Evolutionary conservation across 2,797 vertebrate genomes (phyloP), one percentile per base, ranked within the genome.

Genomic region (Phrynocephalus guinanensis): DNA sequence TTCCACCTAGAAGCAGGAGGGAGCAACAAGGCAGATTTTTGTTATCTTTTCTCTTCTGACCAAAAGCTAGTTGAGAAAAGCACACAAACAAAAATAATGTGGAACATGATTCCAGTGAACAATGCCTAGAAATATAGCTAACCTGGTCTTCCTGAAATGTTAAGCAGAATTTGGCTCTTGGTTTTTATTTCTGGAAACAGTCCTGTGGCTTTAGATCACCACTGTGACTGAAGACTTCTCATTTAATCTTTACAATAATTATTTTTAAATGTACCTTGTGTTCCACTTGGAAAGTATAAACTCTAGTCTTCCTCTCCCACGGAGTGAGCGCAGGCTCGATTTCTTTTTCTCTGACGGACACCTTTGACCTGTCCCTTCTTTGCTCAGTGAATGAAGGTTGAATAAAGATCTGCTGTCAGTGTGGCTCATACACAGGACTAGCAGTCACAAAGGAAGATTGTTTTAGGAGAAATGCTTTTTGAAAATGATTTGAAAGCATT

Each of bases 211-310:
- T 84, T 82, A 75, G 89, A 63, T 24, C 0, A 0, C 79, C 1
- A 0, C 84, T 52, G 0, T 0, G 8, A 88, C 4, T 60, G 22
- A 63, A 15, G 18, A 28, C 44, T 68, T 82, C 66, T 70, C 70
- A 44, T 44, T 9, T 70, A 10, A 82, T 20, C 38, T 70, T 82
- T 68, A 77, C 79, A 80, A 38, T 60, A 70, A n/a, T n/a, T 89
- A 90, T 90, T 87, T 44, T 92, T 92, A 92, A 90, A 88, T 91
- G 84, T 76, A 77, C 3, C 91, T 93, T 91, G 84, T n/a, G 90
- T 72, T 82, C 73, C 87, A 1, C 20, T 0, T 82, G 16, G 16
- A 90, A 52, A 80, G 84, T 77, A 89, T 50, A 90, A 68, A 85
- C 38, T 85, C 80, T 33, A 60, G 24, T 63, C 26, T 72, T 2